These are phyloP conservation scores for Melanotaenia maccullochi DNA, from an alignment of 2,797 vertebrate species.

Conservation along the genomic window DNA sequence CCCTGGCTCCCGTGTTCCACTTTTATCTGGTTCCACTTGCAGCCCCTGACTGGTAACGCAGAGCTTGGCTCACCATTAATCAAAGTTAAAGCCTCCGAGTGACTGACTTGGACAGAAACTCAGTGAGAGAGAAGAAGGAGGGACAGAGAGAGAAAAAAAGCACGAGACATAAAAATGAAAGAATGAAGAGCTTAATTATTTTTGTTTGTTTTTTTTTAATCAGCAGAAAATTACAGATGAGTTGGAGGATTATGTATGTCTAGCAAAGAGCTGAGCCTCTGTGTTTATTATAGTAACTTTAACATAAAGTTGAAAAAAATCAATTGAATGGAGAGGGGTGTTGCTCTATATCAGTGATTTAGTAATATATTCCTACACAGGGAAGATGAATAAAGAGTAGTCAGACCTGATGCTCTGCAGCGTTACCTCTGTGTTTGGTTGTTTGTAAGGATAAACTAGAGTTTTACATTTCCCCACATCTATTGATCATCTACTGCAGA, in stretches of 20 bases:
- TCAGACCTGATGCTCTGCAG: background rate
- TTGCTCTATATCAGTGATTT: background rate
- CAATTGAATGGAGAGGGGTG: background rate
- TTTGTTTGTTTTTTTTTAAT: constrained; percentile 43
- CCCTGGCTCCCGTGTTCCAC: constrained; percentile 74
- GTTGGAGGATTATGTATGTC: constrained; percentile 27
- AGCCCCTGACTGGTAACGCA: constrained; percentile 81
- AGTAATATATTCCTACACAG: background rate
- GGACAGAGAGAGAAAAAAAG: constrained; percentile 5
- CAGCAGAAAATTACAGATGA: constrained; percentile 56
- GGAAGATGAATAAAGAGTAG: background rate
- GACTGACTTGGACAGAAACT: constrained; percentile 61
- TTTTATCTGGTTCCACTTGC: constrained; percentile 80
- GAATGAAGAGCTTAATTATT: constrained; percentile 53
- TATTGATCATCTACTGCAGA: background rate
- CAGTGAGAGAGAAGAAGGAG: constrained; percentile 21
- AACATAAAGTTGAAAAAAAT: constrained; percentile 15
- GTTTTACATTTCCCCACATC: background rate
- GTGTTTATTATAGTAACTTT: constrained; percentile 27
- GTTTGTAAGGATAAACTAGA: background rate
- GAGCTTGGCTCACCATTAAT: constrained; percentile 83
- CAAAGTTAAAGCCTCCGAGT: constrained; percentile 80
- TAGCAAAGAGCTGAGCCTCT: constrained; percentile 30
- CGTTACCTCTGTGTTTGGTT: background rate
- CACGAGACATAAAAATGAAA: constrained; percentile 45